Evolutionary conservation across 2,888 invertebrate genomes (phyloP).

Genomic region (Coecobrya sp.): DNA sequence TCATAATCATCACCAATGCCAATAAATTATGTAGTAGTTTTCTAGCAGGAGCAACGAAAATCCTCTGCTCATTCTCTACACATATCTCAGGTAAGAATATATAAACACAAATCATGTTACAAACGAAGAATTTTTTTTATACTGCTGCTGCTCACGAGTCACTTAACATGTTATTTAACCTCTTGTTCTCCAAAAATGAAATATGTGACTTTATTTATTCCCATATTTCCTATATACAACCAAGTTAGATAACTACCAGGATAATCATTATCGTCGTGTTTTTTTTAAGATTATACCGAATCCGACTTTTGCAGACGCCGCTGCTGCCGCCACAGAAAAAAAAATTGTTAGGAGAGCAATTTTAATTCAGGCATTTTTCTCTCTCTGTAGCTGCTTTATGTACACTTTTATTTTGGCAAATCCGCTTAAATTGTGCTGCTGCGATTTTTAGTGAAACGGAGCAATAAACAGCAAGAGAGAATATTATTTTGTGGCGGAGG

Average conservation of each 20-base stretch:
- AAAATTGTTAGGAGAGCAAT: slow-evolving; percentile 14
- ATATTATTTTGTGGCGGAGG: neutral
- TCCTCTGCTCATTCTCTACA: slow-evolving; percentile 24
- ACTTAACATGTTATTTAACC: slow-evolving; percentile 13
- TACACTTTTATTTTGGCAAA: slow-evolving; percentile 6
- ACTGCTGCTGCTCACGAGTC: too few relatives aligned
- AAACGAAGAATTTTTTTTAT: too few relatives aligned
- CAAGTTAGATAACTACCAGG: neutral
- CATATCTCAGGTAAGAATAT: neutral
- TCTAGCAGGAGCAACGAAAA: neutral
- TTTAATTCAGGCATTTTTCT: too few relatives aligned
- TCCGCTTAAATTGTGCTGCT: too few relatives aligned
- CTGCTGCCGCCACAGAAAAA: neutral
- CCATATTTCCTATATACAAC: too few relatives aligned
- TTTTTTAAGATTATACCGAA: neutral
- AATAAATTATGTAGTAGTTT: slow-evolving; percentile 7
- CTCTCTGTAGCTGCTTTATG: neutral
- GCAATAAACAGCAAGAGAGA: neutral
- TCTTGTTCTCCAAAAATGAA: slow-evolving; percentile 45
- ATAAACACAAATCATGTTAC: slow-evolving; percentile 40
- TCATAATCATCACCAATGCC: slow-evolving; percentile 20
- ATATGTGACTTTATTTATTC: slow-evolving; percentile 18
- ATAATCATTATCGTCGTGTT: neutral
- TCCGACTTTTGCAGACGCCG: neutral
- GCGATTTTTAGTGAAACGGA: too few relatives aligned